Percentiles rank a stretch among this genome's conserved stretches.
Evolutionary conservation across 2,797 vertebrate genomes (phyloP).

Genomic region (Remorina albescens): DNA sequence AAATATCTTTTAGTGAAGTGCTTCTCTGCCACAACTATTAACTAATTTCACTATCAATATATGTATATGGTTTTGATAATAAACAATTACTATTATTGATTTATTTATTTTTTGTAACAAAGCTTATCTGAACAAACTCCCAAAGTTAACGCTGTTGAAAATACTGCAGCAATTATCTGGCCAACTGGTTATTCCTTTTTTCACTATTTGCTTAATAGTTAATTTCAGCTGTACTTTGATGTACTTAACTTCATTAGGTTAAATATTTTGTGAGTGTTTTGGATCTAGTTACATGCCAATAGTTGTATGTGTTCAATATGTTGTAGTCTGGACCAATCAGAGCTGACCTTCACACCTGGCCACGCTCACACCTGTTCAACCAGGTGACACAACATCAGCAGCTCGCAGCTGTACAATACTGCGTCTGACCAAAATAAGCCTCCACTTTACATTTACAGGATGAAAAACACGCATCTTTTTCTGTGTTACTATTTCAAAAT

Average conservation of each 20-base stretch:
- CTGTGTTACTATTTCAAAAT: neutral
- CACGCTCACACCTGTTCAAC: constrained; percentile 5
- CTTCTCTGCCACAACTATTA: neutral
- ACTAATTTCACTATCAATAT: neutral
- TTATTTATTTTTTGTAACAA: no score
- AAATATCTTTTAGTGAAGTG: neutral
- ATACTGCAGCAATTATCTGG: neutral
- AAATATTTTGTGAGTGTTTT: neutral
- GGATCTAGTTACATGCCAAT: no score
- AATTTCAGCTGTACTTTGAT: neutral
- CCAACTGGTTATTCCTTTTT: neutral
- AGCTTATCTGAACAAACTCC: neutral
- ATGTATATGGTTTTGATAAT: neutral
- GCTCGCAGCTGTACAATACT: no score
- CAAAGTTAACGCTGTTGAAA: no score
- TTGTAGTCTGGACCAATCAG: neutral
- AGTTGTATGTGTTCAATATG: neutral
- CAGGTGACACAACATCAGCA: neutral
- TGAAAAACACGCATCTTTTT: no score
- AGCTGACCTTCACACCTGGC: neutral
- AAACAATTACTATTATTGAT: no score
- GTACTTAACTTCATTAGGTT: neutral
- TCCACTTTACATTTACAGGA: neutral
- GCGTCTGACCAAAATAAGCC: no score
- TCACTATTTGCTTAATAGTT: neutral